Evolutionary conservation across 2,113 vertebrate species (phyloP).

Genomic region (Tylochromis polylepis): DNA sequence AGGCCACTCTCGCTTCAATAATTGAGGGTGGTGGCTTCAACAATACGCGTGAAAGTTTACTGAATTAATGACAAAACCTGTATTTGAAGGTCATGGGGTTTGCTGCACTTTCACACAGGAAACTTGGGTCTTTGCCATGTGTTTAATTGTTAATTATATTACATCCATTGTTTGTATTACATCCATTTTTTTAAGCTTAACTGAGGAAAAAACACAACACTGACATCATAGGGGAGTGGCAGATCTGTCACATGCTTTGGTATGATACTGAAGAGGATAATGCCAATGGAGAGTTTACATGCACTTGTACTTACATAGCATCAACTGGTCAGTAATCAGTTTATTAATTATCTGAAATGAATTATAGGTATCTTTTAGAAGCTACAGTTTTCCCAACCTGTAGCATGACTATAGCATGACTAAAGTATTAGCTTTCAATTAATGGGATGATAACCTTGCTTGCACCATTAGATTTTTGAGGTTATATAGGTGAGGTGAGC

Average conservation of each 20-base stretch:
- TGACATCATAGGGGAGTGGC: neutral
- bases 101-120: neutral
- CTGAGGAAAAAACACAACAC: neutral
- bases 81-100: neutral
- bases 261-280: neutral
- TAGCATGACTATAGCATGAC: neutral
- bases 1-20: neutral
- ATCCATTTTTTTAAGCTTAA: neutral
- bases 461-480: neutral
- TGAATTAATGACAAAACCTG: neutral
- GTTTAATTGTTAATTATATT: neutral
- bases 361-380: neutral
- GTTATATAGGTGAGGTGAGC: neutral
- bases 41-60: neutral
- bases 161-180: neutral
- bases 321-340: neutral
- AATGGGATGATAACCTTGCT: neutral
- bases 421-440: neutral
- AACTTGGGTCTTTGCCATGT: neutral
- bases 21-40: neutral
- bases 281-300: neutral
- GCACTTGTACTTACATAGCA: neutral
- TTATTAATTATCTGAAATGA: neutral
- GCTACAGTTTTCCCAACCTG: neutral
- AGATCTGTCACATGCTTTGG: neutral